Evolutionary conservation across 2,113 vertebrate species (phyloP).

Genomic region (Grammomys dolichurus): DNA sequence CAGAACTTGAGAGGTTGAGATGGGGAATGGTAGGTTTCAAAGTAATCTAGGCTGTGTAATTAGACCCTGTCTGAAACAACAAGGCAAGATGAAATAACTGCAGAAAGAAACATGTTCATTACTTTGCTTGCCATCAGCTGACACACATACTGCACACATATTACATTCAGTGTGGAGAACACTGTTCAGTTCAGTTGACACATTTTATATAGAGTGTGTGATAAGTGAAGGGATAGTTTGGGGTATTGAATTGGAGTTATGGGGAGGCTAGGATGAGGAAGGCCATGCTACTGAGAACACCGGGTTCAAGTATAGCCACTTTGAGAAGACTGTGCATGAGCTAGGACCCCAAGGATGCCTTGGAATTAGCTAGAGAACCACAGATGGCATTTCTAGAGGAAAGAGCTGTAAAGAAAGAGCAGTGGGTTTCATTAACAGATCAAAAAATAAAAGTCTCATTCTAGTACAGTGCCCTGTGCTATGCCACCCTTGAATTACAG

Average conservation of each 20-base stretch:
- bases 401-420: background rate
- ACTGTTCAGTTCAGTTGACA: too few relatives aligned
- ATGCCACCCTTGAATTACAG: background rate
- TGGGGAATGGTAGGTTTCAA: background rate
- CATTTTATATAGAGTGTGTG: background rate
- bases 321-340: background rate
- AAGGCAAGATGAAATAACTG: background rate
- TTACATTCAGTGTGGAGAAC: background rate
- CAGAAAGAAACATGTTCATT: background rate
- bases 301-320: background rate
- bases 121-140: background rate
- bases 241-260: fast-evolving
- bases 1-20: background rate
- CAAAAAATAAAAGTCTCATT: too few relatives aligned
- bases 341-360: background rate
- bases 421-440: background rate
- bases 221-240: background rate
- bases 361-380: background rate
- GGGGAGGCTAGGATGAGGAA: too few relatives aligned
- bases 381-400: background rate
- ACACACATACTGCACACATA: too few relatives aligned
- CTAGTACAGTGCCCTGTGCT: background rate
- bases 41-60: background rate
- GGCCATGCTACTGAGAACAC: fast-evolving
- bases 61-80: background rate